A percentile compares a stretch with the other conserved stretches of the same genome.
phyloP scores from a whole-genome alignment of 2,888 invertebrate genomes.

The Rhagonycha fulva region DNA sequence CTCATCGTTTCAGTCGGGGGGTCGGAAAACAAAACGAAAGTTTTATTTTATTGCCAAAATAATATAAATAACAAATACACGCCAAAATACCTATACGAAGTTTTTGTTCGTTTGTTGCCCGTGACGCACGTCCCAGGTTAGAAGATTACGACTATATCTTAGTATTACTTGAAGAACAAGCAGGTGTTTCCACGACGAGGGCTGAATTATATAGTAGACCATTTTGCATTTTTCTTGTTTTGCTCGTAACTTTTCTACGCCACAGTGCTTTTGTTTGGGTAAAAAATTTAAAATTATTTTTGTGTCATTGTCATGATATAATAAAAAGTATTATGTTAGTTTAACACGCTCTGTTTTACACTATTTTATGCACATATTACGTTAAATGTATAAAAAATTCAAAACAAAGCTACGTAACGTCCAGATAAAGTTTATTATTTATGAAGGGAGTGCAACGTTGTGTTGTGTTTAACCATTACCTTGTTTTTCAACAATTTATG shows the following conservation, averaged over 20 bases:
- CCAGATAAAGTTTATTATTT: not conserved
- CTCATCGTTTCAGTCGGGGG: no score
- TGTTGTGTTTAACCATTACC: not conserved
- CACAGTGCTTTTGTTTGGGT: not conserved
- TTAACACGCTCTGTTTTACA: not conserved
- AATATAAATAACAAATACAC: no score
- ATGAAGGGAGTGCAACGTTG: not conserved
- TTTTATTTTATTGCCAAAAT: not conserved
- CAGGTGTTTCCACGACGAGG: not conserved
- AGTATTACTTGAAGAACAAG: not conserved
- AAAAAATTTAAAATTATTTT: not conserved
- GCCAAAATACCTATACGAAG: not conserved
- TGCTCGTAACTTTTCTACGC: not conserved
- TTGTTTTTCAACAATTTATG: not conserved
- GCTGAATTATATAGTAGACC: not conserved
- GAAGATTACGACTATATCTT: no score
- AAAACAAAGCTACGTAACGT: not conserved
- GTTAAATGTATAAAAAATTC: not conserved
- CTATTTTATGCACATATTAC: not conserved
- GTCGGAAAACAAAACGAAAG: not conserved
- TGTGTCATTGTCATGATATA: not conserved
- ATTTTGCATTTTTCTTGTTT: not conserved
- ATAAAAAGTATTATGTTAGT: not conserved
- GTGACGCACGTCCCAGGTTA: no score
- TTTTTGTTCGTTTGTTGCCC: no score